Conservation (phyloP, 2,888 invertebrate species). For the Digitonthophagus gazella region DNA sequence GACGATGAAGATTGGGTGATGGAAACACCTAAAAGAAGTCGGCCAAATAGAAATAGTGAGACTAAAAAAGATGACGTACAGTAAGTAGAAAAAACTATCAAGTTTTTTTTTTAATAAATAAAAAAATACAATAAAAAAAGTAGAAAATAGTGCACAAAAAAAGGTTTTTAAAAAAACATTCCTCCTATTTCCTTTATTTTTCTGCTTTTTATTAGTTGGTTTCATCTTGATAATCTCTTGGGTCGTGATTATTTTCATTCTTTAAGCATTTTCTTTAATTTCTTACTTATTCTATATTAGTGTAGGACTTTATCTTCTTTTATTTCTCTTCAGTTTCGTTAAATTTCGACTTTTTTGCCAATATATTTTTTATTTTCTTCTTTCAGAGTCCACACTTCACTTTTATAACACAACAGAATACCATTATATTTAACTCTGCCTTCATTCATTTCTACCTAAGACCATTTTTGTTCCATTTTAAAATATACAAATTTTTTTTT, state of each 20-base stretch:
- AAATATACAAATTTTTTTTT: background rate
- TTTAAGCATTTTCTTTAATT: no score
- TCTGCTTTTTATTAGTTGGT: no score
- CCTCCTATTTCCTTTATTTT: no score
- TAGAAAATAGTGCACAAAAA: background rate
- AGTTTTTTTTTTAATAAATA: background rate
- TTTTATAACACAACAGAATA: background rate
- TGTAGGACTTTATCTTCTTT: no score
- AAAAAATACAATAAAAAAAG: conserved; percentile 3
- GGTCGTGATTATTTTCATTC: no score
- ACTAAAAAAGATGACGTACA: conserved; percentile 44
- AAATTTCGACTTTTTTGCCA: background rate
- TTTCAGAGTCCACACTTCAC: background rate
- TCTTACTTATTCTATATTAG: no score
- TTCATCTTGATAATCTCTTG: no score
- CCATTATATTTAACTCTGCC: background rate
- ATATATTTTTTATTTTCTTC: background rate
- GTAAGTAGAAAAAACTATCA: conserved; percentile 40
- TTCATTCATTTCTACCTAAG: background rate
- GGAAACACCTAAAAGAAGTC: conserved; percentile 50
- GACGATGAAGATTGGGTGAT: conserved; percentile 53
- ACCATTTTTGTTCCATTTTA: background rate
- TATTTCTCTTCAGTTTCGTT: no score
- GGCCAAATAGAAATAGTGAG: conserved; percentile 41
- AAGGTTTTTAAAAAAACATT: no score